Evolutionary conservation across 2,888 invertebrate genomes (phyloP).

Genomic region (Drosophila hamatofila): DNA sequence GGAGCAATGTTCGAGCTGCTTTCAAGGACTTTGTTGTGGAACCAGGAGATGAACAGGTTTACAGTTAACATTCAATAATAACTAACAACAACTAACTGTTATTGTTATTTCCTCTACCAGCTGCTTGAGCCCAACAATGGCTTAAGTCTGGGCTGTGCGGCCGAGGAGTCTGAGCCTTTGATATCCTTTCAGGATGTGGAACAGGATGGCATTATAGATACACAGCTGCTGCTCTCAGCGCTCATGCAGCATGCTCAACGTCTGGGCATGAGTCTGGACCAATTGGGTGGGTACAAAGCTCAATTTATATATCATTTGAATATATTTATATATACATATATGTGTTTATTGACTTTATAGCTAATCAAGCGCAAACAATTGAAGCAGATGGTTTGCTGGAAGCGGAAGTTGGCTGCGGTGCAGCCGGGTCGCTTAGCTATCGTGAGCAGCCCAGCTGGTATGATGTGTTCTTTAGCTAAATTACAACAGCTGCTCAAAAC

Average conservation of each 20-base stretch:
- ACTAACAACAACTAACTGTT: not conserved
- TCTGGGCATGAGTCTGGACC: constrained; percentile 58
- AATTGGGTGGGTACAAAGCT: constrained; percentile 46
- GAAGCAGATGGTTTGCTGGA: not conserved
- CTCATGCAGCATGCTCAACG: constrained; percentile 59
- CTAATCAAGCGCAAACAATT: constrained; percentile 9
- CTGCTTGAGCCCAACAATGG: constrained; percentile 22
- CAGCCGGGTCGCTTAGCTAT: constrained; percentile 10
- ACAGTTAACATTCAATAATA: not conserved
- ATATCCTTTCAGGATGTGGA: constrained; percentile 37
- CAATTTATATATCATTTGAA: not conserved
- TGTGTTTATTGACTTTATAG: not conserved
- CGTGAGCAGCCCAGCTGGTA: constrained; percentile 52
- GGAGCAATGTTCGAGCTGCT: constrained; percentile 37
- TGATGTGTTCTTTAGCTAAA: constrained; percentile 58
- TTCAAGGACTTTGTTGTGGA: constrained; percentile 71
- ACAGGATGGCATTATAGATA: constrained; percentile 50
- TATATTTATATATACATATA: not conserved
- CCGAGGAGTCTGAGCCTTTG: constrained; percentile 13
- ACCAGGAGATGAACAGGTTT: constrained; percentile 33
- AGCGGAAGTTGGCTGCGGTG: constrained; percentile 31
- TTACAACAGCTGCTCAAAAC: not conserved
- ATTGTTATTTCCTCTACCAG: too few species aligned
- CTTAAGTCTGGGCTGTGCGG: constrained; percentile 12
- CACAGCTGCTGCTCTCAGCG: constrained; percentile 37